Percentiles rank a stretch among this genome's conserved stretches.
Evolutionary conservation across 2,797 vertebrate genomes (phyloP).

Genomic region (Apodemus agrarius): DNA sequence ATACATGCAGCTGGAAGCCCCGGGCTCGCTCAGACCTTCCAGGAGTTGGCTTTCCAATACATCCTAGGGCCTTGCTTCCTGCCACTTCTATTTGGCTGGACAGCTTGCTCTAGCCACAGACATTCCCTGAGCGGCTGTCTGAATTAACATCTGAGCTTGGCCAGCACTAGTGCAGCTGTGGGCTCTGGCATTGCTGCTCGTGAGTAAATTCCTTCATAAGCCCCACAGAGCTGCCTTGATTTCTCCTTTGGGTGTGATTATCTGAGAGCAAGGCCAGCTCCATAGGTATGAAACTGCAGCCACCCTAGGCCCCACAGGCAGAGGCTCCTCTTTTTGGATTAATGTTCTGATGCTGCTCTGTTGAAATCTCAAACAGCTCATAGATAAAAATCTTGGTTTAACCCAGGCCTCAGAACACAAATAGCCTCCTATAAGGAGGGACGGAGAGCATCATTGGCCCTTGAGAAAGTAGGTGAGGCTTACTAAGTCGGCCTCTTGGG

Average conservation of each 20-base stretch:
- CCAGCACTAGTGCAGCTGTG: conserved; percentile 44
- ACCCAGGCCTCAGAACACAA: background rate
- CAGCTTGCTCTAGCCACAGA: conserved; percentile 22
- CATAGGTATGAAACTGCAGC: background rate
- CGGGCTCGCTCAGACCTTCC: conserved; percentile 2
- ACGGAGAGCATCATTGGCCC: background rate
- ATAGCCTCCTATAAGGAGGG: background rate
- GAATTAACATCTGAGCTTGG: conserved; percentile 55
- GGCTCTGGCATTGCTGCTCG: conserved; percentile 6
- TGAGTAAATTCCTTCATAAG: conserved; percentile 47
- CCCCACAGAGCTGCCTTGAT: conserved; percentile 45
- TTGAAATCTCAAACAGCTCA: conserved; percentile 41
- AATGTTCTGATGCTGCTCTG: background rate
- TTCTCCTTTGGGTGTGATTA: conserved; percentile 49
- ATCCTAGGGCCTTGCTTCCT: conserved; percentile 47
- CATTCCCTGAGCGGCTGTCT: conserved; percentile 53
- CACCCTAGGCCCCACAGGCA: background rate
- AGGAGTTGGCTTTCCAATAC: conserved; percentile 25
- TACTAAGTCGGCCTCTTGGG: background rate
- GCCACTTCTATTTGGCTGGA: conserved; percentile 23
- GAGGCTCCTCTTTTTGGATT: background rate
- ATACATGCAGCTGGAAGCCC: conserved; percentile 17
- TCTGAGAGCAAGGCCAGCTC: conserved; percentile 41
- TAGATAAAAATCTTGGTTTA: conserved; percentile 11
- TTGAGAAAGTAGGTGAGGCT: conserved; percentile 13